These are phyloP conservation scores for Drosophila chauvacae DNA, from an alignment of 1,140 invertebrate species.

Conservation along the genomic window DNA sequence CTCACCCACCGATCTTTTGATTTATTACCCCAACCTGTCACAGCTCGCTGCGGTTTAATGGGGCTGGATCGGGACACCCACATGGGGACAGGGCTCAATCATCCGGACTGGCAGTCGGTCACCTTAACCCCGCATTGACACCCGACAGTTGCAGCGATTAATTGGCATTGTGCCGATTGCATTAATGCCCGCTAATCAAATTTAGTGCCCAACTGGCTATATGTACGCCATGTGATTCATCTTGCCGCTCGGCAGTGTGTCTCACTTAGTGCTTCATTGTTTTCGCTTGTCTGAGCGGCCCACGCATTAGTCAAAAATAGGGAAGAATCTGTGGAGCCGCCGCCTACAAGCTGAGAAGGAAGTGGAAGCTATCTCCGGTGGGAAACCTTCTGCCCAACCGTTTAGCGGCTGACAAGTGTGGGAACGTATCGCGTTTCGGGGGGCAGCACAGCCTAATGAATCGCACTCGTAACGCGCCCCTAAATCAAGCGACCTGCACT, in stretches of 20 bases:
- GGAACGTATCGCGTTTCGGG: slow-evolving; percentile 23
- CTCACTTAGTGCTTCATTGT: slow-evolving; percentile 52
- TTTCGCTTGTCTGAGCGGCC: slow-evolving; percentile 29
- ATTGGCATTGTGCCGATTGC: slow-evolving; percentile 72
- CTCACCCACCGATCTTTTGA: slow-evolving; percentile 43
- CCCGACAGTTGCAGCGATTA: slow-evolving; percentile 50
- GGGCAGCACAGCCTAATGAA: slow-evolving; percentile 28
- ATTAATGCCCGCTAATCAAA: slow-evolving; percentile 69
- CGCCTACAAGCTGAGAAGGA: slow-evolving; percentile 29
- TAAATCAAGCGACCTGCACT: slow-evolving; percentile 51
- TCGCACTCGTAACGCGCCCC: slow-evolving; percentile 46
- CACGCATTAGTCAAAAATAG: slow-evolving; percentile 38
- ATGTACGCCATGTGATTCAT: slow-evolving; percentile 55
- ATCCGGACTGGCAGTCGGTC: slow-evolving; percentile 17
- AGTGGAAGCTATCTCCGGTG: slow-evolving; percentile 31
- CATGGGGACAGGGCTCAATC: slow-evolving; percentile 12
- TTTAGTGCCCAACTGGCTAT: slow-evolving; percentile 40
- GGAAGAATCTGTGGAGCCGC: slow-evolving; percentile 9
- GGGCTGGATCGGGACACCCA: slow-evolving; percentile 22
- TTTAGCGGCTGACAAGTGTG: slow-evolving; percentile 55
- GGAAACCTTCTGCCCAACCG: slow-evolving; percentile 45
- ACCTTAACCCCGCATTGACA: slow-evolving; percentile 48
- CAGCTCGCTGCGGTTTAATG: slow-evolving; percentile 26
- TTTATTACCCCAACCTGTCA: slow-evolving; percentile 51
- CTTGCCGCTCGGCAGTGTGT: slow-evolving; percentile 20